These are phyloP conservation scores for Osmerus mordax DNA, from an alignment of 2,113 vertebrate species.

Conservation along the genomic window DNA sequence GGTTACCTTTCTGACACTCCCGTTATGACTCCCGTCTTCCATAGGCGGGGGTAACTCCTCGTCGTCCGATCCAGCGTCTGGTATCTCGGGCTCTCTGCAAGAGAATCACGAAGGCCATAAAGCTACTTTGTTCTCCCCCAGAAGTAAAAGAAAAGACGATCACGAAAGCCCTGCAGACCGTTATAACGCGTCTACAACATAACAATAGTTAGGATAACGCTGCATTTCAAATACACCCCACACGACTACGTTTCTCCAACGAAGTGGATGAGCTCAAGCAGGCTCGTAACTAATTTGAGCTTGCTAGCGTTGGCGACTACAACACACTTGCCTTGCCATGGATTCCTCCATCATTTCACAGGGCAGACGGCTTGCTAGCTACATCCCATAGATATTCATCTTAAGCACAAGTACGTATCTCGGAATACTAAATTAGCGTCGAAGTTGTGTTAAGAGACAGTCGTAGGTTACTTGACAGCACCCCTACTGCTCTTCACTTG, in stretches of 20 bases:
- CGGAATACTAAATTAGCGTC: too few relatives aligned
- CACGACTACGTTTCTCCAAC: background rate
- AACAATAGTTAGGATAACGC: slow-evolving; percentile 4
- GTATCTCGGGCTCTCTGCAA: slow-evolving; percentile 50
- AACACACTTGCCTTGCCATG: slow-evolving; percentile 53
- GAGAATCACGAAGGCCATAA: background rate
- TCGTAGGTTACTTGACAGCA: too few relatives aligned
- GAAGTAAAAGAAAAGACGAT: background rate
- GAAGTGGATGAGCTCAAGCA: background rate
- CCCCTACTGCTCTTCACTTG: too few relatives aligned
- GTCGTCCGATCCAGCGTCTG: slow-evolving; percentile 59
- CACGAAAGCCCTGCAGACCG: background rate
- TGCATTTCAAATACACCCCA: background rate
- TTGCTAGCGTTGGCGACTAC: background rate
- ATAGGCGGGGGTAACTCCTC: slow-evolving; percentile 41
- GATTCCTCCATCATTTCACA: slow-evolving; percentile 57
- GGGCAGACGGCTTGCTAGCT: slow-evolving; percentile 5
- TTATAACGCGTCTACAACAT: background rate
- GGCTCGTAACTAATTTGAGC: background rate
- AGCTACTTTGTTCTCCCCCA: background rate
- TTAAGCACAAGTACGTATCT: too few relatives aligned
- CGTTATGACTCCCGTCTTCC: slow-evolving; percentile 38
- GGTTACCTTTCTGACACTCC: slow-evolving; percentile 67
- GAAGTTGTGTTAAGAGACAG: too few relatives aligned
- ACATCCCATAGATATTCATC: slow-evolving; percentile 28